Evolutionary conservation across 2,113 vertebrate species (phyloP).

Genomic region (Edolisoma coerulescens): DNA sequence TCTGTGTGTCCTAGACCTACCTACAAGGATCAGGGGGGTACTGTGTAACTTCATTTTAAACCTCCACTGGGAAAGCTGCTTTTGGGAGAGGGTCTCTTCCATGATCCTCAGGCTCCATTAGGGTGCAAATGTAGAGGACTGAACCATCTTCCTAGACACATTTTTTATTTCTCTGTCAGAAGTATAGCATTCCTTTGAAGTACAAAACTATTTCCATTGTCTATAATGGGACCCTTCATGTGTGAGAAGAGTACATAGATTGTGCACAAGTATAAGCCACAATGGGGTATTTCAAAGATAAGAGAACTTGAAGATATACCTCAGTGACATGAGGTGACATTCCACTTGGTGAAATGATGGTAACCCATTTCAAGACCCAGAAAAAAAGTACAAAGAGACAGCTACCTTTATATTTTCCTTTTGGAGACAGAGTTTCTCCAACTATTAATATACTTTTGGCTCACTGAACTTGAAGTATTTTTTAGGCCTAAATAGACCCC

Average conservation of each 20-base stretch:
- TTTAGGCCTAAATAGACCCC: neutral
- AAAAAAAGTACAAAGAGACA: neutral
- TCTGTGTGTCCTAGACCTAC: neutral
- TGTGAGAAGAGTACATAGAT: neutral
- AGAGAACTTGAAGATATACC: neutral
- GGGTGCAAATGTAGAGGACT: neutral
- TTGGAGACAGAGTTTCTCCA: neutral
- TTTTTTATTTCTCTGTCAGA: neutral
- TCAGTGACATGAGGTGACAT: neutral
- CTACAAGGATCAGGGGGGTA: neutral
- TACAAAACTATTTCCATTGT: neutral
- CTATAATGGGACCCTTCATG: neutral
- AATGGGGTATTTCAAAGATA: neutral
- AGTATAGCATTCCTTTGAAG: neutral
- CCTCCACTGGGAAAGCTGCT: neutral
- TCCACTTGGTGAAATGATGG: neutral
- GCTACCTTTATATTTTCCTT: neutral
- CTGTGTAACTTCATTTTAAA: neutral
- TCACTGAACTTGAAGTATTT: neutral
- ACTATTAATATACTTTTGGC: neutral
- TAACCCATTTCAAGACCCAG: neutral
- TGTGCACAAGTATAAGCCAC: neutral
- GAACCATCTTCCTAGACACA: neutral
- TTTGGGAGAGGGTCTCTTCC: neutral
- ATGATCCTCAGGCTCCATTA: neutral